These are phyloP conservation scores for Dicentrarchus labrax DNA, from an alignment of 2,113 vertebrate genomes.

Conservation along the genomic window DNA sequence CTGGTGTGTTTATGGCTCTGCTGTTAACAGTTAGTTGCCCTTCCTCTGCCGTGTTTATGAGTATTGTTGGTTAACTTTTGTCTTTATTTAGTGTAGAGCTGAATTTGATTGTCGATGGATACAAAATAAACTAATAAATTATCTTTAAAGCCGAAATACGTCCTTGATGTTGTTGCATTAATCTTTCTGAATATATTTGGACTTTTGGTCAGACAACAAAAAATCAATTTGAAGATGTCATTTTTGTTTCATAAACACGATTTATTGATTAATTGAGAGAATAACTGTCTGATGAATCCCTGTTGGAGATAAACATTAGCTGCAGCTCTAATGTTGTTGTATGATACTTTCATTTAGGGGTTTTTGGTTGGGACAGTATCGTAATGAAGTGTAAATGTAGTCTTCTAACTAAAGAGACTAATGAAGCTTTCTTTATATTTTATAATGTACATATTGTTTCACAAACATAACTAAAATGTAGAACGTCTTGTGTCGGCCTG, in stretches of 20 bases:
- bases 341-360: neutral
- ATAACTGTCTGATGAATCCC: neutral
- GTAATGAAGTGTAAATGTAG: no score
- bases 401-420: no score
- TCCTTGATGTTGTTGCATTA: neutral
- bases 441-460: no score
- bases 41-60: neutral
- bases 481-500: no score
- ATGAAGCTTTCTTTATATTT: no score
- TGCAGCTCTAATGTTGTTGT: neutral
- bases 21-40: no score
- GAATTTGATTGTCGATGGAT: neutral
- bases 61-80: neutral
- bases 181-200: neutral
- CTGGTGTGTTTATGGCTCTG: neutral
- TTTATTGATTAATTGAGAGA: neutral
- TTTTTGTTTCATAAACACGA: neutral
- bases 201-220: neutral
- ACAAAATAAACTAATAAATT: neutral
- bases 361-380: neutral
- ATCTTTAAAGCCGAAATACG: neutral
- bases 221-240: neutral
- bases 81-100: neutral
- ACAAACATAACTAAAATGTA: no score
- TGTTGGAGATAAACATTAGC: neutral